Percentiles rank a stretch among this genome's conserved stretches.
These are phyloP conservation scores for Rhipidura dahli DNA, from an alignment of 2,113 vertebrate species.

Conservation along the genomic window DNA sequence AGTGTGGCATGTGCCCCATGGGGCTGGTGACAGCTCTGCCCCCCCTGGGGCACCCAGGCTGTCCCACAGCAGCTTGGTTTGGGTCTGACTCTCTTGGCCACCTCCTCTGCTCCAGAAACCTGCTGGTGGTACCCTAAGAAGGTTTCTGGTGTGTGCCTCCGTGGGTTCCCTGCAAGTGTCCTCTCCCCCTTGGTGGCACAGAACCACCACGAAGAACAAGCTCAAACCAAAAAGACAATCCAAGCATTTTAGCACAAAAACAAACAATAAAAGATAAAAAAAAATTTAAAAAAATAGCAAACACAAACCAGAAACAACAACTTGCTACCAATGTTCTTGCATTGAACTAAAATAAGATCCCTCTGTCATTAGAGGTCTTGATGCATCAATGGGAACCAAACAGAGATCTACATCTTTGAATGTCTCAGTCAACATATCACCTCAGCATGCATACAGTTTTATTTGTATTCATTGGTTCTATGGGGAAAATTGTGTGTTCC, in stretches of 20 bases:
- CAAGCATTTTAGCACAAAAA: background rate
- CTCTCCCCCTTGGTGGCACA: background rate
- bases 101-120: background rate
- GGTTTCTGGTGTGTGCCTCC: background rate
- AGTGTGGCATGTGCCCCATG: background rate
- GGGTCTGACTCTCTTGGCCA: background rate
- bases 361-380: conserved; percentile 20
- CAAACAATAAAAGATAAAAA: no score
- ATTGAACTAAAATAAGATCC: conserved; percentile 19
- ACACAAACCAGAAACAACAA: background rate
- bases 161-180: background rate
- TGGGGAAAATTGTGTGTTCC: conserved; percentile 46
- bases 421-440: conserved; percentile 57
- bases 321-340: background rate
- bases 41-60: background rate
- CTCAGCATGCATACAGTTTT: conserved; percentile 52
- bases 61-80: background rate
- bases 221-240: conserved; percentile 64
- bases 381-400: conserved; percentile 50
- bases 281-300: background rate
- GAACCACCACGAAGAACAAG: conserved; percentile 22
- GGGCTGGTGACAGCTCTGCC: background rate
- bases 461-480: conserved; percentile 45
- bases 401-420: conserved; percentile 16
- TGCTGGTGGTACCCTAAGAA: background rate